Conservation (phyloP, 2,888 invertebrate species). For the Eilema caniola region DNA sequence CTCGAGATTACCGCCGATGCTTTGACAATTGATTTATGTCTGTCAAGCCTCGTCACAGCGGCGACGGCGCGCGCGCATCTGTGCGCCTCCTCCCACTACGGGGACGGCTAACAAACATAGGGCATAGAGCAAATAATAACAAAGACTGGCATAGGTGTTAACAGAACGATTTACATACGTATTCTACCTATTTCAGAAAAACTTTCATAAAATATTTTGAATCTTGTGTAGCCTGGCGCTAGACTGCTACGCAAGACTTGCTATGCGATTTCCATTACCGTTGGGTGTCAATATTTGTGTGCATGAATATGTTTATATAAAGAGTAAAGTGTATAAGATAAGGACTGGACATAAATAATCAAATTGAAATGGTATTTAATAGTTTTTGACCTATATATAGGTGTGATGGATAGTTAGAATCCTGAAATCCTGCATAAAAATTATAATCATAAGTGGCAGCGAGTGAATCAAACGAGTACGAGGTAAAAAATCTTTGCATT, state of each 20-base stretch:
- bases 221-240: neutral
- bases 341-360: no score
- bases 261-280: no score
- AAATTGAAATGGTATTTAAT: no score
- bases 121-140: slow-evolving; percentile 60
- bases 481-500: no score
- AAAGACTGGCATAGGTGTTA: neutral
- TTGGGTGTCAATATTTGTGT: no score
- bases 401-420: no score
- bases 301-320: no score
- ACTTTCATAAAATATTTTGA: neutral
- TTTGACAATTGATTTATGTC: slow-evolving; percentile 87
- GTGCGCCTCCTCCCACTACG: slow-evolving; percentile 52
- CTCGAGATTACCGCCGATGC: slow-evolving; percentile 78
- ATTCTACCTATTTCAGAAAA: neutral
- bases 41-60: slow-evolving; percentile 84
- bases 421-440: no score
- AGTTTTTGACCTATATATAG: no score
- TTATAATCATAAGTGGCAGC: no score
- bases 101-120: slow-evolving; percentile 58
- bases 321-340: no score
- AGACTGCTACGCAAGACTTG: neutral
- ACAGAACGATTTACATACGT: neutral
- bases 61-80: slow-evolving; percentile 81
- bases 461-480: no score